Evolutionary conservation across 2,888 invertebrate genomes (phyloP).

Genomic region (Linnaemya tessellans): DNA sequence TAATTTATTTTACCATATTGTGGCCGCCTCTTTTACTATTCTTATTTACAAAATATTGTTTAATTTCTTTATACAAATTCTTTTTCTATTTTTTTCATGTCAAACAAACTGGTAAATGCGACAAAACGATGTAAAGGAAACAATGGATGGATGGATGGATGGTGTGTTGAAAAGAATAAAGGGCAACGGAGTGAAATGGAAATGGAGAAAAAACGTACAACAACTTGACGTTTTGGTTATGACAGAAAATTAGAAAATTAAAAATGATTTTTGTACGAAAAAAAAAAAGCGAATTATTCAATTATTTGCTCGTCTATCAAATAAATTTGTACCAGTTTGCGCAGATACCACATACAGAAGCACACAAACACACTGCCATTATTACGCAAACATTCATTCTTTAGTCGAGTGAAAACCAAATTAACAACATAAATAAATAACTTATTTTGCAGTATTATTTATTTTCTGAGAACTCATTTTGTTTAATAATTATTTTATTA

Average conservation of each 20-base stretch:
- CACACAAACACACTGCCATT: background rate
- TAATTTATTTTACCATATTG: conserved; percentile 2
- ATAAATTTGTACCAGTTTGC: conserved; percentile 15
- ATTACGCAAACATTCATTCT: no score
- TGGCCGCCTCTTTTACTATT: background rate
- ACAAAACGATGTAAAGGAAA: conserved; percentile 35
- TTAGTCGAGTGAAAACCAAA: background rate
- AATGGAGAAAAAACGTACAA: background rate
- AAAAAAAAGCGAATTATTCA: conserved; percentile 23
- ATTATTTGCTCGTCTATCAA: conserved; percentile 25
- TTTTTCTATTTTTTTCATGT: background rate
- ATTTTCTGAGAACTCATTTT: conserved; percentile 28
- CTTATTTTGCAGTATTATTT: conserved; percentile 2
- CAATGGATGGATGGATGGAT: conserved; percentile 10
- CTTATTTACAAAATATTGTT: background rate
- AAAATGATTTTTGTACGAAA: background rate
- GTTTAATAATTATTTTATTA: conserved; percentile 64
- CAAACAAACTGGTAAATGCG: conserved; percentile 28
- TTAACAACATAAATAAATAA: conserved; percentile 7
- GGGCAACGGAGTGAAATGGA: no score
- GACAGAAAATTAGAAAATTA: conserved; percentile 49
- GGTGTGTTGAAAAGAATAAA: background rate
- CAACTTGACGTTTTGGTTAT: conserved; percentile 24
- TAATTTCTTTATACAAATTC: conserved; percentile 2
- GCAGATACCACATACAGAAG: background rate